Evolutionary conservation across 2,888 invertebrate species (phyloP), one percentile per base, ranked within the genome.

Genomic region (Eupithecia vulgata): DNA sequence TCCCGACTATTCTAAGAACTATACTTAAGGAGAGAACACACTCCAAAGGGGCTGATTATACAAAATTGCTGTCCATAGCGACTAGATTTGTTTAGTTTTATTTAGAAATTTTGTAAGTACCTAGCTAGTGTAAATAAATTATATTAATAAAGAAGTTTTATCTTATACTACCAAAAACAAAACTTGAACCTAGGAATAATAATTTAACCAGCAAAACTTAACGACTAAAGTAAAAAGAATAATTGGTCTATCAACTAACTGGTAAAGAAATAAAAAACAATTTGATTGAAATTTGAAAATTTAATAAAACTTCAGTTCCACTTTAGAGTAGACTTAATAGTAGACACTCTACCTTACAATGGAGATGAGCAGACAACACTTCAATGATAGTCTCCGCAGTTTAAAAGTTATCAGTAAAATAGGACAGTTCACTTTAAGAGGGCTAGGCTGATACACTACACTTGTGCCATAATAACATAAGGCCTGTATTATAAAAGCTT

Each of bases 11-110:
- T 76, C 93, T 99, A 67, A 95, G 99, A 71, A 97, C 97, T 13
- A 97, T 98, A 76, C 94, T 98, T 48, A 98, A 97, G 88, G 96
- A 97, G 81, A 97, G 96, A 85, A 97, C 97, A 0, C 95, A 96
- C 74, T 93, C 96, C 0, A 98, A 98, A 89, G 97, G 97, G 25
- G 97, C 97, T 0, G 98, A 98, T 92, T 98, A 98, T 86, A 98
- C 99, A 0, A 99, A 99, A 92, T 90, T 99, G 67, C 90, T 99
- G 81, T 97, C 98, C 1, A 97, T 99, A 81, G 98, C 99, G 10
- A 96, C 98, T 66, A 97, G 95, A 93, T 98, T 98, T 96, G 96
- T 98, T 64, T 98, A 95, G 80, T 25, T 72, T 76, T 57, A 64
- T 37, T 35, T 69, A 67, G 42, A 76, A 70, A 69, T 45, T 62